Percentiles rank a stretch among this genome's conserved stretches.
phyloP scores from a whole-genome alignment of 2,113 vertebrate species.

The Bos taurus region DNA sequence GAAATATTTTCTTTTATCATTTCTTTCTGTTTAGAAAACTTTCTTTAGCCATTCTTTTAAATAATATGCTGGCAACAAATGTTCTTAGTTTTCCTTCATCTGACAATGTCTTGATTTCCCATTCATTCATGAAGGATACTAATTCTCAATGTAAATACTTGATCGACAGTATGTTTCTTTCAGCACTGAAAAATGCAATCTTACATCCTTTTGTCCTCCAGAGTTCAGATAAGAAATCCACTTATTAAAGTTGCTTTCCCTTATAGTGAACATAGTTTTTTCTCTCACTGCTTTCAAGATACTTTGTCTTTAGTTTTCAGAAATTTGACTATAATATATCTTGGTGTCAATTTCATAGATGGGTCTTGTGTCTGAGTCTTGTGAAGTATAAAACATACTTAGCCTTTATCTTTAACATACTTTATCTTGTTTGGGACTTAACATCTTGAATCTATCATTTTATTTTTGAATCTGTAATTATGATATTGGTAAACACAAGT shows the following conservation, averaged over 20 bases:
- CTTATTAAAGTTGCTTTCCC: neutral
- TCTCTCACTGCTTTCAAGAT: neutral
- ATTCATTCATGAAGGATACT: neutral
- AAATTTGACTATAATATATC: neutral
- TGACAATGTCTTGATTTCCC: neutral
- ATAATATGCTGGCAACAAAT: neutral
- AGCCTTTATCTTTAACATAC: too few relatives aligned
- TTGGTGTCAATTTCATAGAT: neutral
- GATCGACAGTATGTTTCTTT: neutral
- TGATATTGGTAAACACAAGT: neutral
- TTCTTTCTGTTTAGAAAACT: neutral
- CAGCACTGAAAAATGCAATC: neutral
- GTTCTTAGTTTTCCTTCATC: neutral
- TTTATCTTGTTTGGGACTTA: neutral
- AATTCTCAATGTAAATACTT: neutral
- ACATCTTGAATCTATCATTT: neutral
- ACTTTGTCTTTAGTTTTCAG: neutral
- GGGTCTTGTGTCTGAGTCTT: too few relatives aligned
- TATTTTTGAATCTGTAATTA: neutral
- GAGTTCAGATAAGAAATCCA: neutral
- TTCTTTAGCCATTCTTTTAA: neutral
- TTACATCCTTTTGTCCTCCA: neutral
- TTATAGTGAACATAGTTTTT: neutral
- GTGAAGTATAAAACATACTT: too few relatives aligned
- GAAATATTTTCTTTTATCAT: neutral